Conservation (phyloP, 2,113 vertebrate species). For the Cinclus cinclus region DNA sequence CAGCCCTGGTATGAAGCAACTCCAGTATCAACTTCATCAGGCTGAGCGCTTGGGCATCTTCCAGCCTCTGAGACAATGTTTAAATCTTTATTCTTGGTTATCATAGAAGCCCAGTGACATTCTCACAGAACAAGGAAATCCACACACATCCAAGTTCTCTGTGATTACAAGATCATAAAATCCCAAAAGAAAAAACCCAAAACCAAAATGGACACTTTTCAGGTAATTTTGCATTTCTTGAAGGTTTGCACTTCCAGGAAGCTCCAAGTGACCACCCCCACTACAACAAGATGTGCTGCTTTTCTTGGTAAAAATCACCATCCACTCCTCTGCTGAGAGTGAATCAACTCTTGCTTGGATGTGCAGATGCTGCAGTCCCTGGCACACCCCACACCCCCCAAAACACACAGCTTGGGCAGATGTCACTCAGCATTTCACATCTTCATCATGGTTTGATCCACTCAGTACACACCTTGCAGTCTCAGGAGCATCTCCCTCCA, state of each 20-base stretch:
- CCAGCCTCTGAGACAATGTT: not conserved
- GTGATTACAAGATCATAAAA: not conserved
- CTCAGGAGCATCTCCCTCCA: fast-evolving
- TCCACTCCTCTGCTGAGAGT: not conserved
- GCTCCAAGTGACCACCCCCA: not conserved
- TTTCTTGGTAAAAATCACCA: not conserved
- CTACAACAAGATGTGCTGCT: not conserved
- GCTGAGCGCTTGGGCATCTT: not conserved
- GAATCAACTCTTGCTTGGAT: not conserved
- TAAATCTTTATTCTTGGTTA: not conserved
- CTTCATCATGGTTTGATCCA: fast-evolving
- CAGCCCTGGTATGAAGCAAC: not conserved
- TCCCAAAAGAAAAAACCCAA: not conserved
- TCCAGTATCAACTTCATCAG: not conserved
- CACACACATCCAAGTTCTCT: fast-evolving
- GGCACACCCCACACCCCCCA: fast-evolving
- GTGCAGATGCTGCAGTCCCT: fast-evolving
- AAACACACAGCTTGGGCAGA: not conserved
- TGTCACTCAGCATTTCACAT: fast-evolving
- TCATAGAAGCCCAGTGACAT: not conserved
- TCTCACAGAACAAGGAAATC: not conserved
- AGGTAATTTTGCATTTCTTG: not conserved
- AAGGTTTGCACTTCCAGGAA: not conserved
- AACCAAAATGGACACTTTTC: not conserved
- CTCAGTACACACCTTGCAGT: fast-evolving